Evolutionary conservation across 2,797 vertebrate genomes (phyloP).

Genomic region (Phataginus tetradactyla): DNA sequence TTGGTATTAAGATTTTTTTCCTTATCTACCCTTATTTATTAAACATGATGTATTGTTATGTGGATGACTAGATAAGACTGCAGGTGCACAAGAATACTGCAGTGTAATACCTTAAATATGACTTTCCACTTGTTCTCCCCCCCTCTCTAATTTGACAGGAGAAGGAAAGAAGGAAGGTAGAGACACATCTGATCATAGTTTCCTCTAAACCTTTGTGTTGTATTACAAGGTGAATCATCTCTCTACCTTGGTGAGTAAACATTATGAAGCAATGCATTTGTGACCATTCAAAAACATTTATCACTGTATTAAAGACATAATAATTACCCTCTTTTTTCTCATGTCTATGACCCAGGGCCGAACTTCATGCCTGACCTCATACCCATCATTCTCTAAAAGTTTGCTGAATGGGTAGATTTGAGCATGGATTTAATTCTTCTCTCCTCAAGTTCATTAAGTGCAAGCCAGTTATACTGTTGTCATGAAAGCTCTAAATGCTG

Average conservation of each 20-base stretch:
- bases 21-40: not conserved
- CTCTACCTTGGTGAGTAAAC: not conserved
- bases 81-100: not conserved
- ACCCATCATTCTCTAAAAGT: not conserved
- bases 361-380: not conserved
- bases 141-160: not conserved
- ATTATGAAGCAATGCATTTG: not conserved
- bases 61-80: not conserved
- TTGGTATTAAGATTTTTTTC: not conserved
- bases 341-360: not conserved
- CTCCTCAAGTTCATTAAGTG: slow-evolving; percentile 26
- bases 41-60: not conserved
- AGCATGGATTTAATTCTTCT: slow-evolving; percentile 56
- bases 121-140: not conserved
- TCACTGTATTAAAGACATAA: slow-evolving; percentile 11
- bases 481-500: slow-evolving; percentile 42
- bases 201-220: not conserved
- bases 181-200: not conserved
- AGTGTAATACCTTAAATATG: not conserved
- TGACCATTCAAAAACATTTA: not conserved
- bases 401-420: slow-evolving; percentile 61
- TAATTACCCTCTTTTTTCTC: not conserved
- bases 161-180: not conserved
- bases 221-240: not conserved
- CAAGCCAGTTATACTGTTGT: slow-evolving; percentile 36